phyloP scores from a whole-genome alignment of 2,113 vertebrate genomes.

The Genyomyrus donnyi region DNA sequence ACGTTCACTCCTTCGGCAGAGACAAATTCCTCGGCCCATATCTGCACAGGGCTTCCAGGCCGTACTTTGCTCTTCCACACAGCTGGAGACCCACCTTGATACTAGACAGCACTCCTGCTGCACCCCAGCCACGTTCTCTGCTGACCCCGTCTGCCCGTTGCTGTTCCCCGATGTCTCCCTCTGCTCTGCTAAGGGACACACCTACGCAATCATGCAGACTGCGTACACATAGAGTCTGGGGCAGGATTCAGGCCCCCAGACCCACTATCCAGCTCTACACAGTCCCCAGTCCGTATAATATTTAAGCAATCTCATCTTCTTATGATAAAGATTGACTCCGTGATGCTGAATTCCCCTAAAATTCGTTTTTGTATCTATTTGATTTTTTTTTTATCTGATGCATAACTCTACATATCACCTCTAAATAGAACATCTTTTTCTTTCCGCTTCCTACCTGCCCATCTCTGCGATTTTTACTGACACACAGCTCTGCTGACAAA shows the following conservation, averaged over 20 bases:
- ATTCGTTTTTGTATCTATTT: not conserved
- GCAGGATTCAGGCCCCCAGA: not conserved
- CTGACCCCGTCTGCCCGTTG: not conserved
- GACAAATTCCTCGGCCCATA: not conserved
- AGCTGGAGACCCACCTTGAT: not conserved
- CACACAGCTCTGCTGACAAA: not conserved
- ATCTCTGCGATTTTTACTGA: not conserved
- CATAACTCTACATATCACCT: constrained; percentile 10
- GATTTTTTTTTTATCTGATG: not conserved
- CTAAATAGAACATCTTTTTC: not conserved
- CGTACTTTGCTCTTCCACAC: not conserved
- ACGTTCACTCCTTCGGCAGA: not conserved
- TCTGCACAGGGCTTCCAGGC: not conserved
- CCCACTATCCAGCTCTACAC: not conserved
- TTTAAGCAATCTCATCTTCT: constrained; percentile 9
- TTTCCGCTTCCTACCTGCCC: not conserved
- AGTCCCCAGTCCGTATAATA: not conserved
- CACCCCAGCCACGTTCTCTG: not conserved
- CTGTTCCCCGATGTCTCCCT: not conserved
- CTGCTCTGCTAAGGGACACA: not conserved
- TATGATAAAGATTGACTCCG: not conserved
- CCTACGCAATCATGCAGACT: not conserved
- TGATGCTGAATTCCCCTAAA: constrained; percentile 13
- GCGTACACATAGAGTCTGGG: not conserved
- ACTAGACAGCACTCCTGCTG: not conserved